Evolutionary conservation across 1,140 invertebrate genomes (phyloP), one percentile per base, ranked within the genome.

Genomic region (Pseudomyrmex pallidus): DNA sequence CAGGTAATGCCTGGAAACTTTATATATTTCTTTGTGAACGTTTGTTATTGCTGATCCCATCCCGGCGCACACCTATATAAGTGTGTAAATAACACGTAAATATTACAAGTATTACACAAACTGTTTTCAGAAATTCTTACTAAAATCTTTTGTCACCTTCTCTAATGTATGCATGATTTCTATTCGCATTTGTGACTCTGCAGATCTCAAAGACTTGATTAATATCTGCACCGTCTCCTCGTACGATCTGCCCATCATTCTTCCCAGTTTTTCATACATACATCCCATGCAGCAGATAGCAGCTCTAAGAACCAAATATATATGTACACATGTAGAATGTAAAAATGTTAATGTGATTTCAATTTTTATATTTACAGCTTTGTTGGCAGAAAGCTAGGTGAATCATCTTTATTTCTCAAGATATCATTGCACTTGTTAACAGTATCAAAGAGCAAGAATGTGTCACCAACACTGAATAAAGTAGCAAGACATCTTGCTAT

Each of bases 391-490:
- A 98, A 98, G 88, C 98, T 98, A 0, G 98, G 98, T 4, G 98
- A 99, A 92, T 99, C 99, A 95, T 99, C 99, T 92, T 98, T 99
- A 87, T 98, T 98, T 94, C 98, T 99, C 17, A 99, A 95, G 86
- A 99, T 97, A 92, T 99, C 99, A 95, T 99, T 99, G 95, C 99
- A 99, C 87, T 98, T 98, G 93, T 99, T 99, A 63, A 99, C 98
- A 3, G 98, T 99, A 88, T 99, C 98, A 94, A 99, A 99, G 0
- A 99, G 95, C 74, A 98, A 95, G 94, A 99, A 99, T 64, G 99
- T 99, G 94, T 99, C 99, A 0, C 99, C 99, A 64, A 99, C 98
- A 87, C 97, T 98, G 94, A 99, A 99, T 50, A 99, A 95, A 7
- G 98, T 99, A 0, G 99, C 98, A 57, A 99, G 94, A 92, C 98